Percentiles rank a stretch among this genome's conserved stretches.
Conservation (phyloP, 2,888 invertebrate species). For the Athripsodes cinereus region DNA sequence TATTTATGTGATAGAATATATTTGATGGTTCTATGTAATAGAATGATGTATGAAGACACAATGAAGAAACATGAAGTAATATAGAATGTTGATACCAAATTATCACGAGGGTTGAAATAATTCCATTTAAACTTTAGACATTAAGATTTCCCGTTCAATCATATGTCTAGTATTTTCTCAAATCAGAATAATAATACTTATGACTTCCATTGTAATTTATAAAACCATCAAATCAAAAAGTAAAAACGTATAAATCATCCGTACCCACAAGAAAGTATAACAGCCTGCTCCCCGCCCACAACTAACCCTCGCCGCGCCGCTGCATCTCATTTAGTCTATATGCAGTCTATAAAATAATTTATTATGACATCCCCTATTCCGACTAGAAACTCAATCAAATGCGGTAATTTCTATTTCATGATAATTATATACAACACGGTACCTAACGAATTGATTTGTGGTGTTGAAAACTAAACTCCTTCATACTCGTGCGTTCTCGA, state of each 20-base stretch:
- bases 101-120: too few species aligned
- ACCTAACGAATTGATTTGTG: background rate
- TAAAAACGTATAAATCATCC: conserved; percentile 13
- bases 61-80: too few species aligned
- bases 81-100: too few species aligned
- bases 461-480: background rate
- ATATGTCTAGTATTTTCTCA: too few species aligned
- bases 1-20: too few species aligned
- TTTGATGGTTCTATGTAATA: too few species aligned
- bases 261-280: conserved; percentile 8
- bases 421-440: background rate
- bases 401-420: conserved; percentile 8
- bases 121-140: too few species aligned
- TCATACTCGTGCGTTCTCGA: too few species aligned
- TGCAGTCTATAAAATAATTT: conserved; percentile 1
- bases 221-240: conserved; percentile 9
- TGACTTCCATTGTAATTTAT: background rate
- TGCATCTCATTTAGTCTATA: conserved; percentile 14
- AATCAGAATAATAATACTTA: too few species aligned
- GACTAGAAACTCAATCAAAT: conserved; percentile 12
- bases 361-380: background rate
- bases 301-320: conserved; percentile 5
- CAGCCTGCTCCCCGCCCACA: conserved; percentile 14
- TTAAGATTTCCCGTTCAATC: too few species aligned
- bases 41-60: too few species aligned